Evolutionary conservation across 2,888 invertebrate genomes (phyloP).

Genomic region (Abscondita cerata): DNA sequence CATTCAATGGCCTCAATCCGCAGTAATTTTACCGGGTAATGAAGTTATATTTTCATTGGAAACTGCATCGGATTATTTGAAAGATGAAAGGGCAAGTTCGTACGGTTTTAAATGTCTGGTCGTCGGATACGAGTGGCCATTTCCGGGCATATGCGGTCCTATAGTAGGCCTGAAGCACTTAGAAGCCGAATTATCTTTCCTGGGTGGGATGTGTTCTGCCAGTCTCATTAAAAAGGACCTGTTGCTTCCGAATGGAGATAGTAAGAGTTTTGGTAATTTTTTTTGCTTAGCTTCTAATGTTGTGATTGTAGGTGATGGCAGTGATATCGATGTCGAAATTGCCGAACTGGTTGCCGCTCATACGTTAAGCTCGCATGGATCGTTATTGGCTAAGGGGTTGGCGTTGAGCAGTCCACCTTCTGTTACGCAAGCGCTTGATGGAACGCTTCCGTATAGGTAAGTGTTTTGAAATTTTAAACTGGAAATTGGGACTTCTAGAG

Average conservation of each 20-base stretch:
- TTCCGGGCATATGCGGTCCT: conserved; percentile 53
- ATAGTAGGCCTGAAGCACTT: conserved; percentile 71
- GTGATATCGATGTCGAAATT: conserved; percentile 73
- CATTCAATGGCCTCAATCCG: conserved; percentile 86
- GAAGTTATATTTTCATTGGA: conserved; percentile 95
- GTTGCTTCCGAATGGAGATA: conserved; percentile 66
- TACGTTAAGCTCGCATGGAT: conserved; percentile 67
- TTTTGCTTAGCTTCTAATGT: not conserved
- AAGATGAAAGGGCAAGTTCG: conserved; percentile 82
- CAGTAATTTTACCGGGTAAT: conserved; percentile 88
- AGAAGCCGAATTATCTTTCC: conserved; percentile 88
- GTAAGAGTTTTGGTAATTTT: not conserved
- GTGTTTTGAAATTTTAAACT: no score
- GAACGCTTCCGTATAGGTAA: conserved; percentile 83
- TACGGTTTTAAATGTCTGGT: conserved; percentile 84
- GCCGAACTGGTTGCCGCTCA: conserved; percentile 74
- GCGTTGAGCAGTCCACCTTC: conserved; percentile 87
- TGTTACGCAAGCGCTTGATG: conserved; percentile 89
- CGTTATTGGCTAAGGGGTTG: conserved; percentile 86
- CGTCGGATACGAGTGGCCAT: conserved; percentile 82
- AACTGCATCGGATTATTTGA: conserved; percentile 93
- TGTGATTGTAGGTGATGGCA: conserved; percentile 64
- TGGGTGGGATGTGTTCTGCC: conserved; percentile 91
- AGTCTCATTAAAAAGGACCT: conserved; percentile 87
- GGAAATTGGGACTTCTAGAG: no score